Conservation (phyloP, 1,140 invertebrate species). For the Cydia amplana region DNA sequence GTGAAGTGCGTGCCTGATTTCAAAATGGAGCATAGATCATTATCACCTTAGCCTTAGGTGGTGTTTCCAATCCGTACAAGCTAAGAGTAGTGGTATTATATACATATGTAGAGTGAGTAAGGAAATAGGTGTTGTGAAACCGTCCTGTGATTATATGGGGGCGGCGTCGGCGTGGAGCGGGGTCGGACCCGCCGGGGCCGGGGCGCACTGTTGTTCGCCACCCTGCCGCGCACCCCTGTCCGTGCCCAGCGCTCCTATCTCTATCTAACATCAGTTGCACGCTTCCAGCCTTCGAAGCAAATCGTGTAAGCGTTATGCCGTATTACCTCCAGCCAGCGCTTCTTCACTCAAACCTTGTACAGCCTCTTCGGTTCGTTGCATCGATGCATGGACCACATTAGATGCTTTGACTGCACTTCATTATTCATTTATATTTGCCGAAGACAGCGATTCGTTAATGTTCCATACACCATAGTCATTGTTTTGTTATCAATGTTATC, state of each 20-base stretch:
- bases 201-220: slow-evolving; percentile 19
- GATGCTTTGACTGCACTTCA: slow-evolving; percentile 71
- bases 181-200: slow-evolving; percentile 46
- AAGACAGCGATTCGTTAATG: slow-evolving; percentile 23
- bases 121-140: slow-evolving; percentile 61
- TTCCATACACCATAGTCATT: slow-evolving; percentile 43
- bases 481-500: slow-evolving; percentile 35
- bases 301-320: slow-evolving; percentile 71
- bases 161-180: slow-evolving; percentile 48
- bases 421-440: slow-evolving; percentile 55
- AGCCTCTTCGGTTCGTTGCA: slow-evolving; percentile 72
- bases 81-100: neutral
- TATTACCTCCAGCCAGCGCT: slow-evolving; percentile 59
- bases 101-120: slow-evolving; percentile 26
- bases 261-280: slow-evolving; percentile 62
- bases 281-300: slow-evolving; percentile 59
- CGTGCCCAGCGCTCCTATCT: slow-evolving; percentile 36
- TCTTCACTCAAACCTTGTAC: slow-evolving; percentile 64
- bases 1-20: no score
- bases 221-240: slow-evolving; percentile 36
- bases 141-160: slow-evolving; percentile 65
- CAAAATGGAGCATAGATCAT: neutral
- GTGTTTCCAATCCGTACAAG: neutral
- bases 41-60: neutral
- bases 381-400: slow-evolving; percentile 74